A percentile compares a stretch with the other conserved stretches of the same genome.
Evolutionary conservation across 2,888 invertebrate species (phyloP).

Genomic region (Scelioninae gen. 1): DNA sequence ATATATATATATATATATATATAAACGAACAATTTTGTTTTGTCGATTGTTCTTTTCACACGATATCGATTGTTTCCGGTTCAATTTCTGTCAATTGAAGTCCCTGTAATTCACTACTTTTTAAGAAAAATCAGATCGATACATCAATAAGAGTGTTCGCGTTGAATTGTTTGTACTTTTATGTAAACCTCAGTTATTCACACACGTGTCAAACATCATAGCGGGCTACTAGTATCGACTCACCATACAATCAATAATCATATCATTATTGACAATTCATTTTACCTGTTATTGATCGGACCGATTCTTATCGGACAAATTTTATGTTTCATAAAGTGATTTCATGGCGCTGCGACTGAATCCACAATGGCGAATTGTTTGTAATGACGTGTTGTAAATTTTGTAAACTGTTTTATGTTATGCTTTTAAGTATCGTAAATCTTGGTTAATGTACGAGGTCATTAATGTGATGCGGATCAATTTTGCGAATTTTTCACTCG

Average conservation of each 20-base stretch:
- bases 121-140: slow-evolving; percentile 16
- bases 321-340: slow-evolving; percentile 13
- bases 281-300: background rate
- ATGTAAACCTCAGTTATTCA: slow-evolving; percentile 6
- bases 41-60: background rate
- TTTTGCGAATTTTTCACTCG: background rate
- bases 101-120: background rate
- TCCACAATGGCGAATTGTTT: background rate
- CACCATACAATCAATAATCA: background rate
- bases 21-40: background rate
- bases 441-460: background rate
- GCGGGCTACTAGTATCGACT: background rate
- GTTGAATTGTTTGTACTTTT: slow-evolving; percentile 11
- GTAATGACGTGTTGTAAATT: background rate
- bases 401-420: background rate
- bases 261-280: background rate
- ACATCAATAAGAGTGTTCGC: slow-evolving; percentile 3
- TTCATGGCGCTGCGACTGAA: background rate
- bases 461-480: background rate
- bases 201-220: slow-evolving; percentile 14
- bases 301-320: slow-evolving; percentile 2
- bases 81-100: slow-evolving; percentile 21
- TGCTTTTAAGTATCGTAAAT: slow-evolving; percentile 3
- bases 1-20: too few species aligned
- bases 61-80: slow-evolving; percentile 9